These are phyloP conservation scores for Amblyteles armatorius DNA, from an alignment of 2,888 invertebrate genomes.

Conservation along the genomic window DNA sequence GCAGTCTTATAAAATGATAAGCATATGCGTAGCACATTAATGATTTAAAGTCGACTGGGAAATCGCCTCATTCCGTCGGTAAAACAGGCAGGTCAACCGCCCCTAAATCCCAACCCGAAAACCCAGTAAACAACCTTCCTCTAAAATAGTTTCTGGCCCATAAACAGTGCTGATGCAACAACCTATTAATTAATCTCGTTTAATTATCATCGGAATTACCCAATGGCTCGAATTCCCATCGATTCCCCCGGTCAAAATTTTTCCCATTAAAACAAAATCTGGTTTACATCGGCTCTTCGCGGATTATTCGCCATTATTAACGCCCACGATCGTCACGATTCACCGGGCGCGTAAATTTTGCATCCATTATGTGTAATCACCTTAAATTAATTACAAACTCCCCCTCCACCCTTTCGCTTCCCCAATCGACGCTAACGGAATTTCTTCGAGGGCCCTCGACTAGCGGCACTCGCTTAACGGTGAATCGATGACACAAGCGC, in stretches of 20 bases:
- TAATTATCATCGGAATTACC: no score
- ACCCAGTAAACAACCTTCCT: no score
- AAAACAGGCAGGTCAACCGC: no score
- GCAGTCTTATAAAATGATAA: no score
- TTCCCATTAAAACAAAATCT: not conserved
- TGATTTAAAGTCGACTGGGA: no score
- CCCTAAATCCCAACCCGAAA: no score
- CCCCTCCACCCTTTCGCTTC: not conserved
- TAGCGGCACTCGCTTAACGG: conserved; percentile 9
- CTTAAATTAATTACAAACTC: not conserved
- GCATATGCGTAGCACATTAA: no score
- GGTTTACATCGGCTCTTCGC: not conserved
- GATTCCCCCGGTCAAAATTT: not conserved
- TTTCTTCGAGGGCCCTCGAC: not conserved
- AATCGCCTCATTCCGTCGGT: no score
- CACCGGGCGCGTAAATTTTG: not conserved
- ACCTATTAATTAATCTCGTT: no score
- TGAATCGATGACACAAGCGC: conserved; percentile 2
- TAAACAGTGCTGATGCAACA: no score
- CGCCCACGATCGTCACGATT: not conserved
- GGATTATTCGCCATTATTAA: not conserved
- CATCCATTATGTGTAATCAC: not conserved
- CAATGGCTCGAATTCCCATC: no score
- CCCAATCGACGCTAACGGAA: conserved; percentile 1
- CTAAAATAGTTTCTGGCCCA: no score